Evolutionary conservation across 2,113 vertebrate genomes (phyloP).

Genomic region (Nerophis lumbriciformis): DNA sequence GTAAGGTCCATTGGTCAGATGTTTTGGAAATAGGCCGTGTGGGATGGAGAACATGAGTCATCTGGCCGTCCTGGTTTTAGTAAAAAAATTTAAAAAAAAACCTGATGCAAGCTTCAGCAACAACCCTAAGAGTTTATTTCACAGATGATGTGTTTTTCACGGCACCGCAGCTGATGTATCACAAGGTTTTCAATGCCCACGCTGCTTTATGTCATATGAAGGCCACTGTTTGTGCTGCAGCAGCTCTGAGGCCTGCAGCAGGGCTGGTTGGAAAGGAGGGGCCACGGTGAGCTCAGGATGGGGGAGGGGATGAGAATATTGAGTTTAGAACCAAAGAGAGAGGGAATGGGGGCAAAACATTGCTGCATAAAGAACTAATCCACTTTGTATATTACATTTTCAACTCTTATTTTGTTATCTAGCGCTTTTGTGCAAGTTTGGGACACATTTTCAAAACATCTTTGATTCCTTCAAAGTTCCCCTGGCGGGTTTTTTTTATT

Average conservation of each 20-base stretch:
- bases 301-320: conserved; percentile 41
- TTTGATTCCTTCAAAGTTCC: conserved; percentile 24
- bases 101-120: not conserved
- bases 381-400: too few species aligned
- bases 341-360: not conserved
- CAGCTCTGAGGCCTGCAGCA: conserved; percentile 9
- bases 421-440: not conserved
- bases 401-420: conserved; percentile 43
- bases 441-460: conserved; percentile 3
- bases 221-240: not conserved
- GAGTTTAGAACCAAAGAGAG: not conserved
- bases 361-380: too few species aligned
- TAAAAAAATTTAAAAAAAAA: not conserved
- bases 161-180: conserved; percentile 13
- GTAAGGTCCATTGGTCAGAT: not conserved
- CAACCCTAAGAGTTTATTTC: not conserved
- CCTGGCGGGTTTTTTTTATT: conserved; percentile 19
- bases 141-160: conserved; percentile 6
- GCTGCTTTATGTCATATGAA: conserved; percentile 9
- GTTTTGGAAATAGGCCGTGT: conserved; percentile 15
- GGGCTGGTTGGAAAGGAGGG: conserved; percentile 17
- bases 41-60: conserved; percentile 64
- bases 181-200: not conserved
- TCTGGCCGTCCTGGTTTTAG: conserved; percentile 3
- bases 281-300: conserved; percentile 8